Conservation (phyloP, 2,888 invertebrate species). For the Rhimphoctona megacephalus region DNA sequence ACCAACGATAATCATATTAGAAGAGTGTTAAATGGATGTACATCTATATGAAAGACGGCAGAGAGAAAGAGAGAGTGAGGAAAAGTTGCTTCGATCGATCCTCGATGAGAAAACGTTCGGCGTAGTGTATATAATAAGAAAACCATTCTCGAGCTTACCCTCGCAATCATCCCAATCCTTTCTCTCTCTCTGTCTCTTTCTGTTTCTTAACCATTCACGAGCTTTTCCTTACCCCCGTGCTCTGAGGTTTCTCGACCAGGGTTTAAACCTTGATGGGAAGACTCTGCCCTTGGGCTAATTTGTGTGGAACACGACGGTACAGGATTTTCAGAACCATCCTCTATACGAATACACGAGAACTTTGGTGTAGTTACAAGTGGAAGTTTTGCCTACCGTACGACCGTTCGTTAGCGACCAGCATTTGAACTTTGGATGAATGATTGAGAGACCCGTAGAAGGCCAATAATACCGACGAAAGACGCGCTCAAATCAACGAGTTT, state of each 20-base stretch:
- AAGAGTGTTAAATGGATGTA: not conserved
- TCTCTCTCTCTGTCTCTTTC: not conserved
- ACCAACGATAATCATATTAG: not conserved
- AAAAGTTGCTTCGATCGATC: slow-evolving; percentile 47
- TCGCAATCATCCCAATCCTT: slow-evolving; percentile 30
- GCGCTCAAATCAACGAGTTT: not conserved
- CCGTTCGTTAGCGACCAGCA: slow-evolving; percentile 57
- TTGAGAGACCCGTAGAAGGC: slow-evolving; percentile 9
- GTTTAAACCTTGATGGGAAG: slow-evolving; percentile 35
- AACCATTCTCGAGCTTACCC: slow-evolving; percentile 1
- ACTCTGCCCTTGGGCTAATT: slow-evolving; percentile 65
- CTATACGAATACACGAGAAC: slow-evolving; percentile 4
- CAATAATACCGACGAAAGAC: not conserved
- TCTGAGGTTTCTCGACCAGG: slow-evolving; percentile 35
- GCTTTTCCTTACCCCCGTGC: slow-evolving; percentile 5
- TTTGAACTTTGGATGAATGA: slow-evolving; percentile 52
- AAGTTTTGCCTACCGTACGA: slow-evolving; percentile 4
- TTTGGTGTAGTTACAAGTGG: not conserved
- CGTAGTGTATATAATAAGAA: slow-evolving; percentile 50
- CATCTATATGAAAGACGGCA: not conserved
- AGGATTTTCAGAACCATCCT: not conserved
- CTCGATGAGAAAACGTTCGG: slow-evolving; percentile 39
- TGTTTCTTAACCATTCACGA: not conserved
- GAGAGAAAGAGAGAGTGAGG: slow-evolving; percentile 55
- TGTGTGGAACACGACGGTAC: slow-evolving; percentile 34